These are phyloP conservation scores for Oreocharis arfaki DNA, from an alignment of 2,113 vertebrate species.

Conservation along the genomic window DNA sequence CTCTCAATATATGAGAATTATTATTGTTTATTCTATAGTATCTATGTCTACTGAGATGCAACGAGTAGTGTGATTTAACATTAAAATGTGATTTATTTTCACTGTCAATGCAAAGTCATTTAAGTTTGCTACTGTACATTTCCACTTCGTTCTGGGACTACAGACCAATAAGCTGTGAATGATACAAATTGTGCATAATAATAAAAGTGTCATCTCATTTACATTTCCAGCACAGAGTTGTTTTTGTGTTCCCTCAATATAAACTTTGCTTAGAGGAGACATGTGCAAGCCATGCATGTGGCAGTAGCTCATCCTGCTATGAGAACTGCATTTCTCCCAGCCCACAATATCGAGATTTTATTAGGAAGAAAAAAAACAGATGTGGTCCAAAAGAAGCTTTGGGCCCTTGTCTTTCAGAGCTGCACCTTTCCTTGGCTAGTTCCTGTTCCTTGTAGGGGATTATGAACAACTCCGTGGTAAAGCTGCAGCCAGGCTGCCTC, in stretches of 20 bases:
- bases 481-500: neutral
- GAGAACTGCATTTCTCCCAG: neutral
- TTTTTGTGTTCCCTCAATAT: neutral
- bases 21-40: neutral
- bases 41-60: neutral
- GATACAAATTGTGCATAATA: neutral
- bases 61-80: neutral
- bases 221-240: neutral
- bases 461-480: neutral
- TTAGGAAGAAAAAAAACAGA: too few relatives aligned
- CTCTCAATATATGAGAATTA: neutral
- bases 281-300: neutral
- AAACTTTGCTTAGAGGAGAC: neutral
- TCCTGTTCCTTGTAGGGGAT: neutral
- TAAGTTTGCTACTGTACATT: neutral
- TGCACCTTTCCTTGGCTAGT: neutral
- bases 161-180: slow-evolving; percentile 33
- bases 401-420: neutral
- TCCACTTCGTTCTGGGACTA: neutral
- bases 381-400: neutral
- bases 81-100: slow-evolving; percentile 35
- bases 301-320: neutral
- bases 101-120: neutral
- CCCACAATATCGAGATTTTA: neutral
- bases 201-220: neutral